Base-by-base conservation (phyloP, 1,140 invertebrate genomes). In the Archivesica marissinica region DNA sequence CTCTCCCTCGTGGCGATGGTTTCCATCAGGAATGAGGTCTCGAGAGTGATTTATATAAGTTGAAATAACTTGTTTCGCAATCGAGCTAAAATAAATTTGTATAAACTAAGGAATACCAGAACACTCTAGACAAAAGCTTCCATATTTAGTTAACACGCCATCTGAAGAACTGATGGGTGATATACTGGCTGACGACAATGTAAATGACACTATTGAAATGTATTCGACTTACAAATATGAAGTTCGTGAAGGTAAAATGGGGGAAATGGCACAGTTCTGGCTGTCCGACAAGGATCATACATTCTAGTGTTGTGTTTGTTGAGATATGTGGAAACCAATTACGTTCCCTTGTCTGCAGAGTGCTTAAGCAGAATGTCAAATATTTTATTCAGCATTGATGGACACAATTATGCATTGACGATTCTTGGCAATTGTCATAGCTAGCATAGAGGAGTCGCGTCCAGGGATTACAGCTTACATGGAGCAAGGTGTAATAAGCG, bases 371-470 rank as follows among this genome's bases (percentile, higher is more conserved):
- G 28, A 11, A 90, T 90, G 89, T 0, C 76, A 23, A 80, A 78
- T 33, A 11, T 89, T 7, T 88, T 90, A n/a, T 88, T 88, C 74
- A 88, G 81, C 44, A 88, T 85, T 80, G 88, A 39, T 7, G 74
- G 87, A 15, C 85, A 88, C n/a, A 89, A 88, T 52, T 88, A 88
- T 84, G 81, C 85, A 17, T 44, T 11, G 66, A 50, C 56, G 68
- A 86, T 15, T 68, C 39, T 88, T 87, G 52, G 74, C 70, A 20
- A 20, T 87, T 17, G 76, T 84, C 44, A 9, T 90, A 11, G 80
- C 75, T 23, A 89, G 88, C 35, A 76, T 87, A 25, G 78, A 90
- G 38, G 17, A 35, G 2, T 68, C 83, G 6, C 83, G 89, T 84
- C 86, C 88, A 35, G 84, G 72, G 41, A 75, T 78, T 15, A 30